Conservation (phyloP, 2,113 vertebrate genomes). For the Eidolon helvum region DNA sequence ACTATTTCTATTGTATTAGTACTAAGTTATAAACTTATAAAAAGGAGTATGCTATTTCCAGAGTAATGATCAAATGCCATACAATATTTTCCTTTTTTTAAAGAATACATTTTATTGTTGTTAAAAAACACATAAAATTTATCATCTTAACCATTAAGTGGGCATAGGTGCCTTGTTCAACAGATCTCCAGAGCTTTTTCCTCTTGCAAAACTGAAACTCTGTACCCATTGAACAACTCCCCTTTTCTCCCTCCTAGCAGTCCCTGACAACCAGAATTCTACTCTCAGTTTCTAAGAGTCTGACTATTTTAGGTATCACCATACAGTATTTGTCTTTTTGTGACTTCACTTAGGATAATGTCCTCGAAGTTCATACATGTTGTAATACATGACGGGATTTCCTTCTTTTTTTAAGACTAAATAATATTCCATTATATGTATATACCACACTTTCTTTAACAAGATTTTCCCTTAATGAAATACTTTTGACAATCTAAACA, state of each 20-base stretch:
- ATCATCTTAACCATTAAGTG: background rate
- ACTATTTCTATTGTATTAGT: background rate
- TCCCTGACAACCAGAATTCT: background rate
- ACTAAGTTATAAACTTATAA: constrained; percentile 9
- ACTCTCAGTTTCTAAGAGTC: background rate
- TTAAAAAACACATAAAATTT: background rate
- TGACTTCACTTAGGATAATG: background rate
- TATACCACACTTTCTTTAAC: constrained; percentile 8
- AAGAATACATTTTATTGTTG: background rate
- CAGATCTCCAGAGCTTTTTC: background rate
- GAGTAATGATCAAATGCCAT: background rate
- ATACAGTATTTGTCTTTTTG: background rate
- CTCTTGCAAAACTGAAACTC: background rate
- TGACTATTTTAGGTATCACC: background rate
- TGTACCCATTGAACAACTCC: background rate
- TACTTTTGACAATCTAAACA: constrained; percentile 35
- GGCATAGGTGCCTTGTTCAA: background rate
- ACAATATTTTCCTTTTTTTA: background rate
- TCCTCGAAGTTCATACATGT: background rate
- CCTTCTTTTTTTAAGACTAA: constrained; percentile 4
- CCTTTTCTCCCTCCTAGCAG: background rate
- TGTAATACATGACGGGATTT: background rate
- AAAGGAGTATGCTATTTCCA: background rate
- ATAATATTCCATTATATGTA: background rate
- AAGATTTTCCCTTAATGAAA: constrained; percentile 30